phyloP scores from a whole-genome alignment of 2,113 vertebrate species.

The Genyomyrus donnyi region DNA sequence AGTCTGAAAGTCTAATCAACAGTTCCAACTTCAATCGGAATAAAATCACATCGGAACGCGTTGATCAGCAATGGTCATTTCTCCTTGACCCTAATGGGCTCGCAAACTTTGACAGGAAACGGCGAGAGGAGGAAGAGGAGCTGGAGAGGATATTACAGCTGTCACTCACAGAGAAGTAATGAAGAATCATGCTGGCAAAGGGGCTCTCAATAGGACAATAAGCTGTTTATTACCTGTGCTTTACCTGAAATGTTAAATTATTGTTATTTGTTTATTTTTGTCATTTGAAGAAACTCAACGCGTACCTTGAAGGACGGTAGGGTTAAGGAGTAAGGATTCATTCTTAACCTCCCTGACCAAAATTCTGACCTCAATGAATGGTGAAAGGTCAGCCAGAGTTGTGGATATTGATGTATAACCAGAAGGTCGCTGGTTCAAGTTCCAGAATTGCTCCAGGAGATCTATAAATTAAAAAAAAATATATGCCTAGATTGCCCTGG shows the following conservation, averaged over 20 bases:
- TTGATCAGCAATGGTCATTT: background rate
- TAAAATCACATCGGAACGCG: background rate
- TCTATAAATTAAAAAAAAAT: background rate
- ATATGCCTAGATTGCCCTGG: background rate
- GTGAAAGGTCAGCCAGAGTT: background rate
- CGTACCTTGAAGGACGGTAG: conserved; percentile 7
- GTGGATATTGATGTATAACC: background rate
- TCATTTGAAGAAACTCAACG: conserved; percentile 26
- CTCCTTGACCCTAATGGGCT: background rate
- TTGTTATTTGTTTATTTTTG: conserved; percentile 50
- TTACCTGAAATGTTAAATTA: conserved; percentile 57
- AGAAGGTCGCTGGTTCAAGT: background rate
- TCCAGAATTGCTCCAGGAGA: background rate
- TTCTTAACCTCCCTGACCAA: background rate
- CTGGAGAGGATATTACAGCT: conserved; percentile 79
- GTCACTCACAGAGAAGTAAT: conserved; percentile 86
- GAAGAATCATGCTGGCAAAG: conserved; percentile 9
- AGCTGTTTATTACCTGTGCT: conserved; percentile 53
- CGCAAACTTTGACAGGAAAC: conserved; percentile 41
- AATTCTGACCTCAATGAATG: background rate
- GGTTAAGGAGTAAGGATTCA: background rate
- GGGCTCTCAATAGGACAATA: conserved; percentile 36
- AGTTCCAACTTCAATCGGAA: background rate
- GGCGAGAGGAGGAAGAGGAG: conserved; percentile 74
- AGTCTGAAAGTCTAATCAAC: background rate